Evolutionary conservation across 2,113 vertebrate genomes (phyloP).

Genomic region (Dasyurus viverrinus): DNA sequence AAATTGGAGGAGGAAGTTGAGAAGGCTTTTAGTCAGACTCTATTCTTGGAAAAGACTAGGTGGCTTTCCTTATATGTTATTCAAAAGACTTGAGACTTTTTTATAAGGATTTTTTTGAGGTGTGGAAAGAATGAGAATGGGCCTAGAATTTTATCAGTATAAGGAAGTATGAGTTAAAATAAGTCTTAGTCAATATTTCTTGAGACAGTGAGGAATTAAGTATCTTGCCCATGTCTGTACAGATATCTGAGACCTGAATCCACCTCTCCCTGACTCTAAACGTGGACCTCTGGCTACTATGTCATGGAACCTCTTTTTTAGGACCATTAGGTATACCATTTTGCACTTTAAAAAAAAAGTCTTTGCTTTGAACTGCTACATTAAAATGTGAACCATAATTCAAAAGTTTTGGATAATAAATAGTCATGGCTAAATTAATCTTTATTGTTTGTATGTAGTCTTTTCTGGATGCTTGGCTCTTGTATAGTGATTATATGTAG

Average conservation of each 20-base stretch:
- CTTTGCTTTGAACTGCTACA: no score
- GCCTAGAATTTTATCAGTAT: background rate
- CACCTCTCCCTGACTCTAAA: no score
- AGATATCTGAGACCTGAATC: background rate
- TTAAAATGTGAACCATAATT: no score
- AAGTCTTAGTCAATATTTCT: background rate
- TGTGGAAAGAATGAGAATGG: background rate
- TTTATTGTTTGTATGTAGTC: no score
- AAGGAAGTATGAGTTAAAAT: background rate
- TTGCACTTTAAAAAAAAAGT: no score
- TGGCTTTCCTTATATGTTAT: background rate
- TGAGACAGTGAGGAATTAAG: background rate
- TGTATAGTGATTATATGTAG: no score
- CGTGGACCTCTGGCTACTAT: no score
- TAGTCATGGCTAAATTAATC: no score
- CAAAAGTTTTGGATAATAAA: no score
- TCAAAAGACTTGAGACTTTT: background rate
- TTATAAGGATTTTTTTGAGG: background rate
- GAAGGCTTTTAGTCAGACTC: background rate
- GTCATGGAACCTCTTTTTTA: no score
- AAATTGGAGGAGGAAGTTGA: background rate
- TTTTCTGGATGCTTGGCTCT: no score
- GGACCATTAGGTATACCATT: no score
- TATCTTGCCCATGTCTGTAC: background rate
- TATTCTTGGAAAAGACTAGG: background rate